These are phyloP conservation scores for Pleuronectes platessa DNA, from an alignment of 2,113 vertebrate genomes.

Conservation along the genomic window DNA sequence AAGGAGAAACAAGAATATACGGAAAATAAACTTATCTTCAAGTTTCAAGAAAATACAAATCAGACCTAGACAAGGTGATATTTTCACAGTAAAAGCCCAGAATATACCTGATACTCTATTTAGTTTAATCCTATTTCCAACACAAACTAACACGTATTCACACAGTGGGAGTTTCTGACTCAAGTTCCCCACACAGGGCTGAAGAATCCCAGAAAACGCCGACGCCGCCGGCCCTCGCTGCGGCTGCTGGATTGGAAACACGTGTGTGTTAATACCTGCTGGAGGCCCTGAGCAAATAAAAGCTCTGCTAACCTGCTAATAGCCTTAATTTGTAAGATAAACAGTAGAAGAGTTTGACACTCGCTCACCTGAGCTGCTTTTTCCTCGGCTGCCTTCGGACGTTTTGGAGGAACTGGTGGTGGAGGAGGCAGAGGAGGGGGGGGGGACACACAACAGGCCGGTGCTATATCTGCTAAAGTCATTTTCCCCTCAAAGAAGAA, in stretches of 20 bases:
- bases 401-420: constrained; percentile 43
- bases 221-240: constrained; percentile 47
- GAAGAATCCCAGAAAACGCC: constrained; percentile 17
- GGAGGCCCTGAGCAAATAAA: constrained; percentile 28
- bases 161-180: constrained; percentile 16
- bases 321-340: constrained; percentile 78
- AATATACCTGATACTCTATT: neutral
- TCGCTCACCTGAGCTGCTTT: constrained; percentile 68
- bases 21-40: no score
- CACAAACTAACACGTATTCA: neutral
- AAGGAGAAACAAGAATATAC: neutral
- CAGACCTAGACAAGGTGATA: neutral
- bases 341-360: constrained; percentile 71
- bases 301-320: constrained; percentile 72
- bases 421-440: neutral
- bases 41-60: neutral
- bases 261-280: constrained; percentile 68
- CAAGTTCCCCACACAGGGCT: constrained; percentile 22
- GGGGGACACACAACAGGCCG: neutral
- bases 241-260: constrained; percentile 70
- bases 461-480: constrained; percentile 80
- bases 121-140: neutral
- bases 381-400: constrained; percentile 28
- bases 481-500: constrained; percentile 82
- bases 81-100: constrained; percentile 30